Evolutionary conservation across 2,797 vertebrate species (phyloP).

Genomic region (Champsocephalus gunnari): DNA sequence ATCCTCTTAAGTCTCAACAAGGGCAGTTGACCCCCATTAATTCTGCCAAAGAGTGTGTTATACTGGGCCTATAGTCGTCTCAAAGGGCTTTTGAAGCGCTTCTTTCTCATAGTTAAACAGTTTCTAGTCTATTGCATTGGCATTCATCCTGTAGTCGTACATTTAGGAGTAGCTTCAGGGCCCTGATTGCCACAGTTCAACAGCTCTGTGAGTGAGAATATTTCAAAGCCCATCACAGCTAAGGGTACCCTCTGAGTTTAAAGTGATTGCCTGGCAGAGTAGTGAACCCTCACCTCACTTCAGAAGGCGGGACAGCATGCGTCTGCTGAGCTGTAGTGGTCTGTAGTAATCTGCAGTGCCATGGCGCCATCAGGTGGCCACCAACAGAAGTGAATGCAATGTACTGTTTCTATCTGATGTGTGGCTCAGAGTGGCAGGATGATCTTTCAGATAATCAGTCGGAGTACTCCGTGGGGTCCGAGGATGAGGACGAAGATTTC

Average conservation of each 20-base stretch:
- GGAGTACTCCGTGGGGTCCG: conserved; percentile 97
- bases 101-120: conserved; percentile 20
- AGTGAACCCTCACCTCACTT: conserved; percentile 48
- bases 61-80: conserved; percentile 5
- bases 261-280: conserved; percentile 55
- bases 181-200: conserved; percentile 40
- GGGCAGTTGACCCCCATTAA: conserved; percentile 46
- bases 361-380: conserved; percentile 78
- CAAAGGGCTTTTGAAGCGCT: conserved; percentile 36
- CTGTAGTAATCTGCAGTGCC: conserved; percentile 79
- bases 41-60: conserved; percentile 19
- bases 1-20: conserved; percentile 36
- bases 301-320: conserved; percentile 34
- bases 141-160: conserved; percentile 22
- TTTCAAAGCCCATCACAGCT: conserved; percentile 36
- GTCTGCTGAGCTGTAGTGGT: conserved; percentile 68
- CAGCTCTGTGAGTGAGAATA: conserved; percentile 16
- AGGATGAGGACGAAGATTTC: conserved; percentile 99
- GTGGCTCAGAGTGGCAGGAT: conserved; percentile 95
- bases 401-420: conserved; percentile 84
- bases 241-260: conserved; percentile 60
- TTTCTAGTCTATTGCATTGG: background rate
- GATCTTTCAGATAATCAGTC: conserved; percentile 99
- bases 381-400: conserved; percentile 79
- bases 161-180: conserved; percentile 13